These are phyloP conservation scores for Drosophila anceps DNA, from an alignment of 2,888 invertebrate genomes.

Conservation along the genomic window DNA sequence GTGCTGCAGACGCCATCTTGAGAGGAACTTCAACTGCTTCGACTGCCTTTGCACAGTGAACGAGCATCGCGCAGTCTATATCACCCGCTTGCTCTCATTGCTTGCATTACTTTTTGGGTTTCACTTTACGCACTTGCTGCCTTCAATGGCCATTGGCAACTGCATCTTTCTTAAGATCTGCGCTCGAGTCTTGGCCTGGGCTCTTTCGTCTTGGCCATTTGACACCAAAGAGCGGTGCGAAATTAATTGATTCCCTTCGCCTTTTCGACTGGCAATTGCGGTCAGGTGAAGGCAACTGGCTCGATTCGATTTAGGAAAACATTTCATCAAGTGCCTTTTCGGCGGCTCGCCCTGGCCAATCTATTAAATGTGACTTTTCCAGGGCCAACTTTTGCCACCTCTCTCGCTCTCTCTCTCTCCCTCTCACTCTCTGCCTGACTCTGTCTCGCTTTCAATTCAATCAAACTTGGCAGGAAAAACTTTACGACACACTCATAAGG, in stretches of 20 bases:
- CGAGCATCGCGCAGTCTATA: neutral
- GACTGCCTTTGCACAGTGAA: too few relatives aligned
- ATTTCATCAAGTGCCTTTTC: slow-evolving; percentile 10
- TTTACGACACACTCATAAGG: slow-evolving; percentile 69
- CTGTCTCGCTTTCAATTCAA: slow-evolving; percentile 59
- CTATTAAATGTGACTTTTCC: slow-evolving; percentile 28
- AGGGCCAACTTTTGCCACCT: slow-evolving; percentile 19
- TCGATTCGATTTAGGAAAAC: slow-evolving; percentile 17
- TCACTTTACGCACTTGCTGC: slow-evolving; percentile 19
- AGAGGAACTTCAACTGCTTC: too few relatives aligned
- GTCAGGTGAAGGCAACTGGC: neutral
- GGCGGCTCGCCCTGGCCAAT: slow-evolving; percentile 16
- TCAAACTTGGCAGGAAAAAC: slow-evolving; percentile 64
- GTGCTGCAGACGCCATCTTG: too few relatives aligned
- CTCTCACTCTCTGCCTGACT: slow-evolving; percentile 1
- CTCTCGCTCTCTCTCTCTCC: too few relatives aligned
- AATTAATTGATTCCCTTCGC: slow-evolving; percentile 37
- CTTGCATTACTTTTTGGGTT: neutral
- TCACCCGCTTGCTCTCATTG: neutral
- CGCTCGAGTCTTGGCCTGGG: slow-evolving; percentile 5
- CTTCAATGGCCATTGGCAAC: slow-evolving; percentile 3
- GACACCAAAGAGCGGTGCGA: slow-evolving; percentile 8
- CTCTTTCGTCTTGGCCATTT: slow-evolving; percentile 6
- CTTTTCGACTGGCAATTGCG: slow-evolving; percentile 14
- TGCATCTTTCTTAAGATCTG: slow-evolving; percentile 17